These are phyloP conservation scores for Nemurella pictetii DNA, from an alignment of 2,888 invertebrate species.

Conservation along the genomic window DNA sequence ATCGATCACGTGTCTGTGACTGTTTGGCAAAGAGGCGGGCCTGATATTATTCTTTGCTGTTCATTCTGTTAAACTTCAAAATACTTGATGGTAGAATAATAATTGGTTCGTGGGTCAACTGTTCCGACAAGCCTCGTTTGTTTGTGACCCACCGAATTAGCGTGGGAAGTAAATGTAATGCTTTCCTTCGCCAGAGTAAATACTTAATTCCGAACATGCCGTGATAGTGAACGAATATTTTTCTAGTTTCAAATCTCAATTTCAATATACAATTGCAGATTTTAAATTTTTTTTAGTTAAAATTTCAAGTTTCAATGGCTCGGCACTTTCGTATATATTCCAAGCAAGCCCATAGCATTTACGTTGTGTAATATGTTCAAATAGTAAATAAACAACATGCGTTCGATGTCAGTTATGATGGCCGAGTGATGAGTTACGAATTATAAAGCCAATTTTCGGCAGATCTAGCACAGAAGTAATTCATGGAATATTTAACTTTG, in stretches of 20 bases:
- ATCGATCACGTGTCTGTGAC: neutral
- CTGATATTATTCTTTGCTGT: neutral
- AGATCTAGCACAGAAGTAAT: neutral
- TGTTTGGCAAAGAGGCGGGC: neutral
- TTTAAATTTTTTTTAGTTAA: too few relatives aligned
- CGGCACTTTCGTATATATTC: neutral
- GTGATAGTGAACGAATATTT: neutral
- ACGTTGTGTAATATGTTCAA: neutral
- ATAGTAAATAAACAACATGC: neutral
- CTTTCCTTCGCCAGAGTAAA: neutral
- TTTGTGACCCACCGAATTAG: neutral
- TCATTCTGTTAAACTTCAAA: neutral
- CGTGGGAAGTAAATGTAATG: neutral
- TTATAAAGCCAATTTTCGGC: neutral
- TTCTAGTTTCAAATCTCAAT: neutral
- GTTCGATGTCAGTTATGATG: neutral
- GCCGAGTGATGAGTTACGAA: neutral
- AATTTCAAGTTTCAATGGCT: neutral
- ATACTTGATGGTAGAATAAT: neutral
- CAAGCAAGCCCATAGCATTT: neutral
- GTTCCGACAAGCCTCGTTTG: neutral
- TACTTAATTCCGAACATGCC: neutral
- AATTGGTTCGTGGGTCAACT: neutral
- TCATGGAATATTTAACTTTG: neutral
- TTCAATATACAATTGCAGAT: neutral